Evolutionary conservation across 37 sponge, comb jelly and placozoan genomes (phyloP).

Genomic region (Crambe crambe): DNA sequence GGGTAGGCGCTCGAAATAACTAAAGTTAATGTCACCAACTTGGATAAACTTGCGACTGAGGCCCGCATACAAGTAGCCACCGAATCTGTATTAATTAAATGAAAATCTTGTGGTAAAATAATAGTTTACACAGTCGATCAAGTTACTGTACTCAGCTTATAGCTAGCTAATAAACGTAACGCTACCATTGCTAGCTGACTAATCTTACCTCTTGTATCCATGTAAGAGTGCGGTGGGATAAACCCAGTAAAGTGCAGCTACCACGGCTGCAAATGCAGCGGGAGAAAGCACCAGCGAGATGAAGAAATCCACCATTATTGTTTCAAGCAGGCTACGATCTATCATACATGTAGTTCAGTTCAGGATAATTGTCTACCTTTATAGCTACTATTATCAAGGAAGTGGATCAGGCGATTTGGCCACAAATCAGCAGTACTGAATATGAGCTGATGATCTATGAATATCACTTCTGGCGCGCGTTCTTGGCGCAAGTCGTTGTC

Average conservation of each 20-base stretch:
- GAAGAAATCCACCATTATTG: constrained; percentile 22
- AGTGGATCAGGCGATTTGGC: too few relatives aligned
- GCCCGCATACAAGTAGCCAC: constrained; percentile 57
- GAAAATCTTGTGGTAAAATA: constrained; percentile 1
- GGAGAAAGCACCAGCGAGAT: constrained; percentile 35
- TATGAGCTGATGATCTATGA: too few relatives aligned
- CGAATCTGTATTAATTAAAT: constrained; percentile 28
- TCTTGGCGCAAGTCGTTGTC: too few relatives aligned
- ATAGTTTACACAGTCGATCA: too few relatives aligned
- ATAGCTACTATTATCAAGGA: too few relatives aligned
- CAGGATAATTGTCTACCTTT: too few relatives aligned
- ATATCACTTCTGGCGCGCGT: too few relatives aligned
- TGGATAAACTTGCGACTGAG: constrained; percentile 24
- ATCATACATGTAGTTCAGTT: too few relatives aligned
- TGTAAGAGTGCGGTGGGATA: constrained; percentile 31
- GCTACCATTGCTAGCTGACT: background rate
- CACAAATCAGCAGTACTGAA: too few relatives aligned
- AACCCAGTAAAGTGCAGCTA: constrained; percentile 35
- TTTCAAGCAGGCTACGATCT: too few relatives aligned
- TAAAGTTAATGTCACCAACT: constrained; percentile 23
- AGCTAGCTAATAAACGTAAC: background rate
- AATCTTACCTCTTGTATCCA: constrained; percentile 44
- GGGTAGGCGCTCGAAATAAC: constrained; percentile 53
- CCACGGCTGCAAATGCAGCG: constrained; percentile 33
- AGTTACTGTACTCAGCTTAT: background rate